Percentiles rank a stretch among this genome's conserved stretches.
Evolutionary conservation across 1,140 invertebrate species (phyloP).

Genomic region (Drosophila obscura): DNA sequence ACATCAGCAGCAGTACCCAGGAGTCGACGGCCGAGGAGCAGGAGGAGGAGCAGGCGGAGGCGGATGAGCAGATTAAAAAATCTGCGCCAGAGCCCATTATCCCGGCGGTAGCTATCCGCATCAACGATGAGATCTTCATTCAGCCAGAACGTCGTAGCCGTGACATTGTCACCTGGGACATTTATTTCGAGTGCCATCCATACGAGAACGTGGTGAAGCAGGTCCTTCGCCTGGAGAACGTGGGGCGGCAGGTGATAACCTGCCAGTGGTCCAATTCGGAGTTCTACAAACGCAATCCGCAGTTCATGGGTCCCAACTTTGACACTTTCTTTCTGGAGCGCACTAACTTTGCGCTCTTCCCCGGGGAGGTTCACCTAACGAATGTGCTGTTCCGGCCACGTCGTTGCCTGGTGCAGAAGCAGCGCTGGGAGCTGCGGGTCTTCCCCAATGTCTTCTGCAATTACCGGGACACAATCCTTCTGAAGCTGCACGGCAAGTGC

Average conservation of each 20-base stretch:
- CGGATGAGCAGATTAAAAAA: background rate
- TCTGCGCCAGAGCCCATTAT: background rate
- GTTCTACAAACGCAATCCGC: background rate
- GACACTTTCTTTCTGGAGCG: conserved; percentile 48
- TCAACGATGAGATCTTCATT: conserved; percentile 41
- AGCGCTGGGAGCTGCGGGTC: conserved; percentile 45
- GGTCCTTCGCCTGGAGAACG: conserved; percentile 62
- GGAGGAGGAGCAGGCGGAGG: background rate
- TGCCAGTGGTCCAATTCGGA: conserved; percentile 41
- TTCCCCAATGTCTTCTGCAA: conserved; percentile 46
- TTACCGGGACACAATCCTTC: background rate
- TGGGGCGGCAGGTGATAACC: conserved; percentile 47
- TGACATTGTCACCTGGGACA: background rate
- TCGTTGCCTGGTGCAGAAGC: conserved; percentile 9
- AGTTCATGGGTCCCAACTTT: background rate
- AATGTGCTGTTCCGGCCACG: conserved; percentile 53
- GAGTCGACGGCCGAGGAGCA: no score
- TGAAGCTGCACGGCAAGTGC: conserved; percentile 49
- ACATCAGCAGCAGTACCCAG: conserved; percentile 29
- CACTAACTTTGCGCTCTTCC: conserved; percentile 26
- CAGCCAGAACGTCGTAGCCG: background rate
- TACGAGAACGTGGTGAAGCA: conserved; percentile 39
- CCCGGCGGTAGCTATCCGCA: conserved; percentile 13
- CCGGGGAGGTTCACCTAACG: conserved; percentile 46
- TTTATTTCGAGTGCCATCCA: conserved; percentile 57